Conservation (phyloP, 2,113 vertebrate genomes). For the Ceratotherium simum region DNA sequence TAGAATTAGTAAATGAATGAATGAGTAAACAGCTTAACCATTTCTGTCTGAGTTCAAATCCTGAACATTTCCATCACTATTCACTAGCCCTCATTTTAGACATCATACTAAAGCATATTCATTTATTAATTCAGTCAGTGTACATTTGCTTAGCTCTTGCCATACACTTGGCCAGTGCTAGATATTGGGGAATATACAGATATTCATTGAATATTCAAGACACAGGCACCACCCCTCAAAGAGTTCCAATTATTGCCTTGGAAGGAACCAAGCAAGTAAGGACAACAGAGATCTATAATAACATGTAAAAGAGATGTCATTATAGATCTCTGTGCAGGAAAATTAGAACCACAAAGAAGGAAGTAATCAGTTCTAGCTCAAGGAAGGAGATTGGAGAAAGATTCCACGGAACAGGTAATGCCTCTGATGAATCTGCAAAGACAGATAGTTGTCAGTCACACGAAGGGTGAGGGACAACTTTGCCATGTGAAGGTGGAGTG, state of each 20-base stretch:
- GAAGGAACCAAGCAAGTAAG: background rate
- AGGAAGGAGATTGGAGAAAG: background rate
- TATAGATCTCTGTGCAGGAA: background rate
- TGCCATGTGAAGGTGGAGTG: too few relatives aligned
- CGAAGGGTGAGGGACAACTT: background rate
- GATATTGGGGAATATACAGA: background rate
- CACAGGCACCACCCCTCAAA: background rate
- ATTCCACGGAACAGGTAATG: background rate
- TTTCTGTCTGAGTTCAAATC: background rate
- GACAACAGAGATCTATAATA: background rate
- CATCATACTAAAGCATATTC: background rate
- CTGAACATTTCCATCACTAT: background rate
- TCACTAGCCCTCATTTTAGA: background rate
- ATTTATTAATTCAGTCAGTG: background rate
- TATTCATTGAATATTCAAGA: background rate
- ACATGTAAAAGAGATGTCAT: background rate
- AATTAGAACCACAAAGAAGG: background rate
- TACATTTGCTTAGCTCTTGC: background rate
- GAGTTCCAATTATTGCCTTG: background rate
- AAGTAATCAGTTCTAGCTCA: background rate
- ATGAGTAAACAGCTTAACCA: background rate
- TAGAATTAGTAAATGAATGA: background rate
- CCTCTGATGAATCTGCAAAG: background rate
- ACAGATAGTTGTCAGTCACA: background rate
- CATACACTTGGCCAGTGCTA: background rate